Conservation (phyloP, 2,888 invertebrate genomes). For the Abrostola tripartita region DNA sequence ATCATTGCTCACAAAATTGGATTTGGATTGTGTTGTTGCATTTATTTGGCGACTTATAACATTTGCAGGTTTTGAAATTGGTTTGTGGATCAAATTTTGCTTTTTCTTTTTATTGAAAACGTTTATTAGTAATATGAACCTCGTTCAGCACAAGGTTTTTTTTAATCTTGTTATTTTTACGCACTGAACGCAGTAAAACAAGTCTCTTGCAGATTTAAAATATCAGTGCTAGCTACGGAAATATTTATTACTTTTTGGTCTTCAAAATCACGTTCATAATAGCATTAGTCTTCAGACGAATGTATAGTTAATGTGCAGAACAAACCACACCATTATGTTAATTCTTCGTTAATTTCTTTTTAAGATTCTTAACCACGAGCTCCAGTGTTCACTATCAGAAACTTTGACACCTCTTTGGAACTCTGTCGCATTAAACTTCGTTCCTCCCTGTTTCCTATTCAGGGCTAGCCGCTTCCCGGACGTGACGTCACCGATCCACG, state of each 20-base stretch:
- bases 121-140: too few species aligned
- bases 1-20: conserved; percentile 54
- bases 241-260: too few species aligned
- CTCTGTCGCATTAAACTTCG: conserved; percentile 38
- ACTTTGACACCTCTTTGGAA: conserved; percentile 44
- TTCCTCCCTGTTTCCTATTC: conserved; percentile 55
- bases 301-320: too few species aligned
- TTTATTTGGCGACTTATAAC: conserved; percentile 24
- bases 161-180: too few species aligned
- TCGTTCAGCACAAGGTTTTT: too few species aligned
- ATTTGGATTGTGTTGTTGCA: conserved; percentile 47
- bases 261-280: too few species aligned
- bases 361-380: conserved; percentile 20
- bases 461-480: conserved; percentile 60
- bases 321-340: neutral
- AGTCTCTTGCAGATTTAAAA: too few species aligned
- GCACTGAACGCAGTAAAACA: too few species aligned
- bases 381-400: conserved; percentile 41
- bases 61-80: conserved; percentile 10
- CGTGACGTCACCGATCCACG: conserved; percentile 62
- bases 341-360: conserved; percentile 14
- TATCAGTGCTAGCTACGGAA: too few species aligned
- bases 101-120: neutral
- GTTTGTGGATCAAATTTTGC: neutral
- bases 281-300: too few species aligned